Conservation (phyloP, 2,113 vertebrate species). For the Scolopax mira region DNA sequence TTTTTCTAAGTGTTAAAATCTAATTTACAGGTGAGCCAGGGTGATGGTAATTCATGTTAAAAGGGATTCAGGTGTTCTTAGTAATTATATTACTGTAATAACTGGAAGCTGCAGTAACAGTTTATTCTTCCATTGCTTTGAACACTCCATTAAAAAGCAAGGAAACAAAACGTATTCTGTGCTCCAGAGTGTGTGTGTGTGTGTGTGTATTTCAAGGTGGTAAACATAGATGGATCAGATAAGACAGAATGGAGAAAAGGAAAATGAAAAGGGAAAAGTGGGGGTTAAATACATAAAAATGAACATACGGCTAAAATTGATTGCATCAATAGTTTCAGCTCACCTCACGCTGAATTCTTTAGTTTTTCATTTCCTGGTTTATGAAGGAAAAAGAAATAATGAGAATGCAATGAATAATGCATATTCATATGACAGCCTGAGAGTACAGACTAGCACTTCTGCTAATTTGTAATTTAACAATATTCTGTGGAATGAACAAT, state of each 20-base stretch:
- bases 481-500: constrained; percentile 14
- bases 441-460: neutral
- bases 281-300: neutral
- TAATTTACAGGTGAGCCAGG: neutral
- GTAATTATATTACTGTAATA: neutral
- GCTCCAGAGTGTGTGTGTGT: neutral
- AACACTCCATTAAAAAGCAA: neutral
- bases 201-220: neutral
- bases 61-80: neutral
- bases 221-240: neutral
- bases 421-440: neutral
- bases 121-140: neutral
- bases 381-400: constrained; percentile 16
- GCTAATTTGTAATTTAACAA: constrained; percentile 41
- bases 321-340: neutral
- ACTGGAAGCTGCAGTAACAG: neutral
- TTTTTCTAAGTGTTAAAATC: constrained; percentile 17
- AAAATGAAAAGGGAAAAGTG: neutral
- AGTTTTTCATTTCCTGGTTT: constrained; percentile 19
- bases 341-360: neutral
- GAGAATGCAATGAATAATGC: constrained; percentile 17
- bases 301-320: neutral
- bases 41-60: neutral
- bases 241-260: neutral
- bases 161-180: neutral